Evolutionary conservation across 2,888 invertebrate species (phyloP).

Genomic region (Nomada hirtipes): DNA sequence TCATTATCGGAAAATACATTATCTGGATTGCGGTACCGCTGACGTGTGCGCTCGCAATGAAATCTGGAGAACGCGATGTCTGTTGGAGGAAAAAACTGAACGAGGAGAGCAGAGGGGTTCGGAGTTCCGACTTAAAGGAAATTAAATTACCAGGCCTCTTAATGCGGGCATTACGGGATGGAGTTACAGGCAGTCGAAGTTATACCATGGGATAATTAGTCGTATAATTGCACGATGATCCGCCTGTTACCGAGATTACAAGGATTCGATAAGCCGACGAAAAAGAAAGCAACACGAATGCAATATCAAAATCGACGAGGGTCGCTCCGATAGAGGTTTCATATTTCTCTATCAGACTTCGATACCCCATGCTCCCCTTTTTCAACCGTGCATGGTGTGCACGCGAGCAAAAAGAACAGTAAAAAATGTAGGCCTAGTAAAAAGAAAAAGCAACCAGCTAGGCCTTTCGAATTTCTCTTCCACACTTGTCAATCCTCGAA

Average conservation of each 20-base stretch:
- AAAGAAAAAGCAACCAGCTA: conserved; percentile 11
- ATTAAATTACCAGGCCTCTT: conserved; percentile 50
- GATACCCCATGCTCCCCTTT: neutral
- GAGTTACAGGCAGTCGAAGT: conserved; percentile 8
- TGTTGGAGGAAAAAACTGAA: conserved; percentile 1
- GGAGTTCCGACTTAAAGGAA: conserved; percentile 19
- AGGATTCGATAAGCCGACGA: neutral
- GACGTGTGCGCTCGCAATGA: conserved; percentile 32
- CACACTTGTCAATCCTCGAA: conserved; percentile 55
- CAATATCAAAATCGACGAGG: neutral
- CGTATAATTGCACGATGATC: conserved; percentile 44
- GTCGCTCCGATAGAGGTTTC: neutral
- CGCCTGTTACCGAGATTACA: conserved; percentile 22
- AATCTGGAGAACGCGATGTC: conserved; percentile 18
- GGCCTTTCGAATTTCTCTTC: conserved; percentile 43
- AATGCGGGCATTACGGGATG: conserved; percentile 32
- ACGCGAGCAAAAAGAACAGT: neutral
- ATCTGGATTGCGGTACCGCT: conserved; percentile 32
- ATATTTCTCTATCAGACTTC: no score
- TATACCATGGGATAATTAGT: conserved; percentile 43
- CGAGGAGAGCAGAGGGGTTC: neutral
- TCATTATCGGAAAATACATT: conserved; percentile 62
- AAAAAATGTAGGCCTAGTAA: neutral
- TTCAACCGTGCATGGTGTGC: neutral
- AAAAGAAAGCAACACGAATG: conserved; percentile 2